Evolutionary conservation across 2,113 vertebrate species (phyloP), one percentile per base, ranked within the genome.

Genomic region (Kryptolebias marmoratus): DNA sequence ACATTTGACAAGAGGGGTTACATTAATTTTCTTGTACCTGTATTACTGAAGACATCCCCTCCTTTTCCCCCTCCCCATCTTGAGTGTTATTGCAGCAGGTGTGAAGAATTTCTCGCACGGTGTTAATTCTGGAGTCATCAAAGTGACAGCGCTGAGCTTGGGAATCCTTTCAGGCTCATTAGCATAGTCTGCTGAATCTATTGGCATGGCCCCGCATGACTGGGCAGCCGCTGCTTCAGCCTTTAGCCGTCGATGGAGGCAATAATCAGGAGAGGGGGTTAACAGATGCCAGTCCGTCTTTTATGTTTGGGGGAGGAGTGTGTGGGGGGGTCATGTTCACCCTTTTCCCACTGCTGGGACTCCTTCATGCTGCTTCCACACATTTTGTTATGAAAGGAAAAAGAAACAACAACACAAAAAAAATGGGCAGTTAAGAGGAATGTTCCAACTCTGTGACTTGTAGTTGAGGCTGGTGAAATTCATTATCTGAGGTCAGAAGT

Each of bases 121-220:
- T 57, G 83, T 89, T 92, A 84, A 90, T 92, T 89, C 89, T 64
- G 65, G 80, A 91, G 79, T 87, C 66, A 65, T 87, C 86, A 89
- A 89, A 85, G 76, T 89, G 91, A 92, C 90, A 87, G 79, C 75
- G 3, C 56, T 67, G 80, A 83, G 85, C 84, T 75, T 63, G 81
- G 85, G 85, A 27, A 88, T 89, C 76, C 80, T 88, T 80, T 85
- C 75, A 71, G 80, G 68, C 83, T 90, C 87, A 88, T 91, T 92
- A 91, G 69, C 87, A 86, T 87, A 84, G 86, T 85, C 86, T 79
- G 77, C 82, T 80, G 82, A 90, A 88, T 90, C 73, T 75, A 89
- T 88, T 87, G 90, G 75, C 89, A 72, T 54, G 32, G 80, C 73
- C 83, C 80, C 58, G 85, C 87, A 79, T 87, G 87, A 85, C 80